A percentile compares a stretch with the other conserved stretches of the same genome.
phyloP scores from a whole-genome alignment of 2,888 invertebrate species.

The Chironomus riparius region DNA sequence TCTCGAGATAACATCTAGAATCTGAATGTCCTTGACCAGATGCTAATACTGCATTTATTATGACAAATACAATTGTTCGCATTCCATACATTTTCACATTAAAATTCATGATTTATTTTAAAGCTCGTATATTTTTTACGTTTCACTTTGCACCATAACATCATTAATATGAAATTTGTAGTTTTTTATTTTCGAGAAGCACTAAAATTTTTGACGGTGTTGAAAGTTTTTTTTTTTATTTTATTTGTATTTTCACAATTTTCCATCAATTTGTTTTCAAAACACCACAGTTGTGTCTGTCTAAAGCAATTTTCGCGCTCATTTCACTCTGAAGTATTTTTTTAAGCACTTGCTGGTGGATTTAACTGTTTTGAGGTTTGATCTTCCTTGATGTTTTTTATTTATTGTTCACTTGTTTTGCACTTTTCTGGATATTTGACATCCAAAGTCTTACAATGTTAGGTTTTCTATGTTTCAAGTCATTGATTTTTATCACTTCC shows the following conservation, averaged over 20 bases:
- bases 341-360: not conserved
- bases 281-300: not conserved
- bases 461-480: too few species aligned
- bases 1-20: slow-evolving; percentile 81
- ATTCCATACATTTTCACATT: slow-evolving; percentile 4
- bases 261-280: not conserved
- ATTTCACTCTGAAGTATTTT: not conserved
- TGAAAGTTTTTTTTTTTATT: not conserved
- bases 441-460: too few species aligned
- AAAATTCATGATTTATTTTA: not conserved
- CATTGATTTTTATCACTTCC: too few species aligned
- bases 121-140: not conserved
- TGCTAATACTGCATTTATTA: not conserved
- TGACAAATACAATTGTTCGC: not conserved
- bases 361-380: not conserved
- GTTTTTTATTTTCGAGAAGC: not conserved
- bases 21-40: slow-evolving; percentile 49
- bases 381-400: too few species aligned
- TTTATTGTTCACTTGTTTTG: too few species aligned
- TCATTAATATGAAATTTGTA: not conserved
- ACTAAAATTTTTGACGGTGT: not conserved
- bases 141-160: not conserved
- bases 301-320: not conserved
- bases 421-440: too few species aligned
- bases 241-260: not conserved